phyloP scores from a whole-genome alignment of 2,113 vertebrate genomes.

The Ochotona princeps region DNA sequence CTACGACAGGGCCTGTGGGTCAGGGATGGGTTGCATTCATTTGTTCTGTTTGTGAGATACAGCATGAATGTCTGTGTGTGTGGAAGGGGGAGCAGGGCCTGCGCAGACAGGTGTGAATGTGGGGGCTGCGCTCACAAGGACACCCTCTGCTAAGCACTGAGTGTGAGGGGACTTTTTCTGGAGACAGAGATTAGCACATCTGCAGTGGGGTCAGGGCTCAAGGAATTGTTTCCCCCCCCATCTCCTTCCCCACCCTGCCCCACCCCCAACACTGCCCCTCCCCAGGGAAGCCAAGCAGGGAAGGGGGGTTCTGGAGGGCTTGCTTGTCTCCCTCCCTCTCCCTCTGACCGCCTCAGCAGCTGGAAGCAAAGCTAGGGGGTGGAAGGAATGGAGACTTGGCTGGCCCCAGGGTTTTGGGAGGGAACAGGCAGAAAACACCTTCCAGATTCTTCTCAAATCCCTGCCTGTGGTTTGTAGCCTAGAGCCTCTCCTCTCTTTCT shows the following conservation, averaged over 20 bases:
- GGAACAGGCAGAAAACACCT: conserved; percentile 78
- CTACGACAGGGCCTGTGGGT: not conserved
- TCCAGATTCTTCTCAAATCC: conserved; percentile 80
- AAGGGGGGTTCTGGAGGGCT: conserved; percentile 43
- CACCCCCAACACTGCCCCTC: not conserved
- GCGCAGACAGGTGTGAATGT: not conserved
- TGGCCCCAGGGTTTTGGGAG: conserved; percentile 76
- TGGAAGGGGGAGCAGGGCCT: not conserved
- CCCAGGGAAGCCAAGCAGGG: conserved; percentile 38
- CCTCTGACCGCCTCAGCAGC: conserved; percentile 80
- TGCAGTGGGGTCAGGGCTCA: not conserved
- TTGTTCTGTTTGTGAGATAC: not conserved
- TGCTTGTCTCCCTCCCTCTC: not conserved
- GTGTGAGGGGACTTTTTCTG: not conserved
- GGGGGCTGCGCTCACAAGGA: not conserved
- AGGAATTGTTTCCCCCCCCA: not conserved
- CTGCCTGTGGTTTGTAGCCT: conserved; percentile 77
- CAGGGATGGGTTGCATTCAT: not conserved
- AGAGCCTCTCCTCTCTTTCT: conserved; percentile 21
- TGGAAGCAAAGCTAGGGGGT: conserved; percentile 76
- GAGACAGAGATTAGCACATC: not conserved
- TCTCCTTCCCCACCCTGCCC: too few relatives aligned
- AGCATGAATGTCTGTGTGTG: not conserved
- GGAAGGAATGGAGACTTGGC: conserved; percentile 81
- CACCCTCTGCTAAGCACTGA: not conserved